Evolutionary conservation across 2,113 vertebrate genomes (phyloP).

Genomic region (Lethenteron camtschaticum): DNA sequence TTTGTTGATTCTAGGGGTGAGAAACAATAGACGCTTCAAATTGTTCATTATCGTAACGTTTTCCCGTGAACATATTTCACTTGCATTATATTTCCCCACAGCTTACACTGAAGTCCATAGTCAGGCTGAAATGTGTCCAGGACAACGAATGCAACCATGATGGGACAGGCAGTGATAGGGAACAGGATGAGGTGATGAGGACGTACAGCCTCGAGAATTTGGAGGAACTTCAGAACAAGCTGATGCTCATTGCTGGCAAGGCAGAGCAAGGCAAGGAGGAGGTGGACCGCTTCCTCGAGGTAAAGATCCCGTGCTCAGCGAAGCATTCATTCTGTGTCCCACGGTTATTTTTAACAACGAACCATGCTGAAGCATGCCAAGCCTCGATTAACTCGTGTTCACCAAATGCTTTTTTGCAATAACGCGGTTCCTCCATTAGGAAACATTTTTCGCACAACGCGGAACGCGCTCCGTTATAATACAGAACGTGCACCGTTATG

Average conservation of each 20-base stretch:
- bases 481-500: no score
- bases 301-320: conserved; percentile 14
- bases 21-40: background rate
- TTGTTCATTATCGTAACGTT: background rate
- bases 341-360: no score
- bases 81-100: conserved; percentile 14
- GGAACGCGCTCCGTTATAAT: no score
- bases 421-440: no score
- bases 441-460: no score
- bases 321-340: no score
- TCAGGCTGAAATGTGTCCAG: conserved; percentile 32
- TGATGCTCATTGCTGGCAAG: conserved; percentile 90
- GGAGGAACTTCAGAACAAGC: conserved; percentile 64
- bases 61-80: background rate
- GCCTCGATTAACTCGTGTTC: no score
- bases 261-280: conserved; percentile 47
- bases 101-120: conserved; percentile 38
- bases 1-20: background rate
- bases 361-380: no score
- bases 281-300: conserved; percentile 69
- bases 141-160: conserved; percentile 15
- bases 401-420: no score
- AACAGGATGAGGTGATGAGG: conserved; percentile 11
- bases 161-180: conserved; percentile 5
- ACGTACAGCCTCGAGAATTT: conserved; percentile 50